Percentiles rank a stretch among this genome's conserved stretches.
Conservation (phyloP, 1,140 invertebrate species). For the Agraylea sexmaculata region DNA sequence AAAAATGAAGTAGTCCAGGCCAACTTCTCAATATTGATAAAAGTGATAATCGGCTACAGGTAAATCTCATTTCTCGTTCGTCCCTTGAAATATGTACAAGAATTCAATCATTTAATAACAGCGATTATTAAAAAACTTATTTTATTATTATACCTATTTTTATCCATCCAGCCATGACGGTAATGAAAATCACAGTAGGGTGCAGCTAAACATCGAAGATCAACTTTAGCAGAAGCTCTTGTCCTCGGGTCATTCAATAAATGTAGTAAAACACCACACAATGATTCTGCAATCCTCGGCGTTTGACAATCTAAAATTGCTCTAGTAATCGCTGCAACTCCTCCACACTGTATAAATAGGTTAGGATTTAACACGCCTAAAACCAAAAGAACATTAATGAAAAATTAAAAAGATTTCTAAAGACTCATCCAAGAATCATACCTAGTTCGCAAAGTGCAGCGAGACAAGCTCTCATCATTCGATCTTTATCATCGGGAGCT, state of each 20-base stretch:
- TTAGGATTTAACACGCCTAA: slow-evolving; percentile 71
- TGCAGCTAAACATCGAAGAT: slow-evolving; percentile 73
- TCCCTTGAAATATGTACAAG: slow-evolving; percentile 44
- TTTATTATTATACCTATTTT: slow-evolving; percentile 36
- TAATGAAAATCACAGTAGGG: slow-evolving; percentile 88
- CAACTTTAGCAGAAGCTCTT: slow-evolving; percentile 56
- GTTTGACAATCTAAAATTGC: slow-evolving; percentile 72
- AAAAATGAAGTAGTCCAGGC: slow-evolving; percentile 79
- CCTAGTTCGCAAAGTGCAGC: slow-evolving; percentile 77
- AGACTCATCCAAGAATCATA: slow-evolving; percentile 3
- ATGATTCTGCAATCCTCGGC: slow-evolving; percentile 67
- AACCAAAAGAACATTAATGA: slow-evolving; percentile 20
- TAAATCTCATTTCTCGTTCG: slow-evolving; percentile 68
- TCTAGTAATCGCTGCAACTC: slow-evolving; percentile 67
- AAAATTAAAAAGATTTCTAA: neutral
- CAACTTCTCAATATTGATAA: slow-evolving; percentile 80
- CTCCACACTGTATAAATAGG: slow-evolving; percentile 70
- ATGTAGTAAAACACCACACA: slow-evolving; percentile 76
- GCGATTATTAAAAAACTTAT: slow-evolving; percentile 14
- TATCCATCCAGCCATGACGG: slow-evolving; percentile 45
- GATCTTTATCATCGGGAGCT: slow-evolving; percentile 64
- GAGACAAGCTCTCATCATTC: slow-evolving; percentile 66
- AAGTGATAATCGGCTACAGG: slow-evolving; percentile 71
- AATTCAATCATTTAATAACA: neutral
- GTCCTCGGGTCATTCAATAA: slow-evolving; percentile 80